These are phyloP conservation scores for Unio pictorum DNA, from an alignment of 2,888 invertebrate species.

Conservation along the genomic window DNA sequence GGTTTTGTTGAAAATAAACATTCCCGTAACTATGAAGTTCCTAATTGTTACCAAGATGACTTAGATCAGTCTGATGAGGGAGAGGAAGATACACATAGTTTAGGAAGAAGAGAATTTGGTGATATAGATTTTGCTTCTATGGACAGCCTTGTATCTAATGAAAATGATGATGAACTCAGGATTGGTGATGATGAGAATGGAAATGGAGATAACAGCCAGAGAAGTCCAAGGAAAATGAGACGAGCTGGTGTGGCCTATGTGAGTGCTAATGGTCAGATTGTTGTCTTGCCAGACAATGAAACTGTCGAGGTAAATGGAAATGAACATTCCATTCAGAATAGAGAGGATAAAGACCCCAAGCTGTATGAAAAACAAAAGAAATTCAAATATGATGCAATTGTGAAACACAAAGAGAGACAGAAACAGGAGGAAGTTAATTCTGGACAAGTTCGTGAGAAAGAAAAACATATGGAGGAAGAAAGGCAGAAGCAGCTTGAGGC, in stretches of 20 bases:
- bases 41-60: slow-evolving; percentile 16
- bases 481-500: slow-evolving; percentile 46
- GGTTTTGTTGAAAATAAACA: slow-evolving; percentile 5
- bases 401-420: slow-evolving; percentile 36
- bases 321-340: slow-evolving; percentile 15
- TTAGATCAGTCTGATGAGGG: slow-evolving; percentile 15
- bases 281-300: slow-evolving; percentile 47
- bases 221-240: slow-evolving; percentile 27
- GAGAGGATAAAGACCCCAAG: slow-evolving; percentile 33
- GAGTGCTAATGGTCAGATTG: slow-evolving; percentile 46
- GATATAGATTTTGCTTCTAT: slow-evolving; percentile 17
- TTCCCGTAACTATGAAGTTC: slow-evolving; percentile 23
- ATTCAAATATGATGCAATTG: slow-evolving; percentile 36
- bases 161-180: slow-evolving; percentile 22
- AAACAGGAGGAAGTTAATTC: slow-evolving; percentile 26
- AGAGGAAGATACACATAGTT: slow-evolving; percentile 8
- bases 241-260: slow-evolving; percentile 57
- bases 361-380: slow-evolving; percentile 51
- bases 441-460: slow-evolving; percentile 40
- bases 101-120: slow-evolving; percentile 2
- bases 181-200: slow-evolving; percentile 30
- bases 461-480: slow-evolving; percentile 50
- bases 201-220: slow-evolving; percentile 12
- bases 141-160: slow-evolving; percentile 13
- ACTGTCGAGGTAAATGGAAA: slow-evolving; percentile 13